A percentile compares a stretch with the other conserved stretches of the same genome.
Evolutionary conservation across 2,797 vertebrate genomes (phyloP).

Genomic region (Pseudotriccus pelzelni): DNA sequence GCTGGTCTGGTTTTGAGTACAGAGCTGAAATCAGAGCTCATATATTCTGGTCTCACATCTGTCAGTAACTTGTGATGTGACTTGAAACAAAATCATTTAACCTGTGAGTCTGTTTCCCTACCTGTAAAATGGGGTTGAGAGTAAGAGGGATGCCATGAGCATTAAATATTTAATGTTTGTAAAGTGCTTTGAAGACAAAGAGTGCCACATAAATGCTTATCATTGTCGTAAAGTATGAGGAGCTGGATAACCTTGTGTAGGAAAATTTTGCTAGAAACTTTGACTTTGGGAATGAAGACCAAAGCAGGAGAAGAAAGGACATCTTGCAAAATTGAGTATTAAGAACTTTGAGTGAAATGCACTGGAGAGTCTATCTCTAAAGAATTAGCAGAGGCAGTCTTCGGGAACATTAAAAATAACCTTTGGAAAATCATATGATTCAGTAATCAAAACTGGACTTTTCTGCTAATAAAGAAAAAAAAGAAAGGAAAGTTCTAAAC

Average conservation of each 20-base stretch:
- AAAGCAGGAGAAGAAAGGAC: neutral
- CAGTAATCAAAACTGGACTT: neutral
- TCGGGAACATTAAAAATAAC: neutral
- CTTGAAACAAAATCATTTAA: constrained; percentile 66
- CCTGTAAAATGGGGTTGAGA: constrained; percentile 36
- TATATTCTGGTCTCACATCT: constrained; percentile 26
- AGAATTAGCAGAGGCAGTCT: neutral
- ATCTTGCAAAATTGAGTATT: neutral
- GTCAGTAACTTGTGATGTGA: constrained; percentile 46
- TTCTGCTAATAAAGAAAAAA: neutral
- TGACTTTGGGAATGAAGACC: neutral
- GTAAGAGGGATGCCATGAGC: neutral
- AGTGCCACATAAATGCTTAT: constrained; percentile 18
- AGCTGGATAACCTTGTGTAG: neutral
- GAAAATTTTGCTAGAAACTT: neutral
- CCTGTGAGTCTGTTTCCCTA: constrained; percentile 34
- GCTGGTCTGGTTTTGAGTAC: neutral
- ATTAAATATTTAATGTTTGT: constrained; percentile 61
- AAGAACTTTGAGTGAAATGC: neutral
- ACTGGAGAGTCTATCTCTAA: neutral
- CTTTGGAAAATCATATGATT: neutral
- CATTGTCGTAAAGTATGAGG: neutral
- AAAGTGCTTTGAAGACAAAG: constrained; percentile 53
- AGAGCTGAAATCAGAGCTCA: neutral
- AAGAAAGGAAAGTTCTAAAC: neutral